These are phyloP conservation scores for Flexamia atlantica DNA, from an alignment of 2,888 invertebrate species.

Conservation along the genomic window DNA sequence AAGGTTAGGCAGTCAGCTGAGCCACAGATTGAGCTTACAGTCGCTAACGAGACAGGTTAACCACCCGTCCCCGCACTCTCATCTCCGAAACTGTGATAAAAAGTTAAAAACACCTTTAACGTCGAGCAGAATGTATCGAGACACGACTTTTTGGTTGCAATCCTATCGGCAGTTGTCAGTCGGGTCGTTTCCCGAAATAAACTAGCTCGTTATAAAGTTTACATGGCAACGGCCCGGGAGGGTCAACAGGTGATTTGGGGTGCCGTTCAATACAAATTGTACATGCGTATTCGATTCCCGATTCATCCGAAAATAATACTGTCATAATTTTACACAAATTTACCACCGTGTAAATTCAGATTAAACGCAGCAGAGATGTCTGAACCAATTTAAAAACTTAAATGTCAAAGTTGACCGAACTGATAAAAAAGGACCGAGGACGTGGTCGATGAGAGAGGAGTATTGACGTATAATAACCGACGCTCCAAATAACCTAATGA, in stretches of 20 bases:
- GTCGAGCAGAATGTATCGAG: neutral
- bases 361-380: too few relatives aligned
- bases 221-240: neutral
- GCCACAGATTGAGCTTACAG: too few relatives aligned
- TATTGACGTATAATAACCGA: too few relatives aligned
- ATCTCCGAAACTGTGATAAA: neutral
- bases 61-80: neutral
- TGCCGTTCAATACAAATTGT: neutral
- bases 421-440: too few relatives aligned
- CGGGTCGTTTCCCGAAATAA: neutral
- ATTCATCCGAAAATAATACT: neutral
- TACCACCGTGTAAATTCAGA: neutral
- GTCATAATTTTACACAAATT: neutral
- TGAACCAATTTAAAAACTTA: too few relatives aligned
- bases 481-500: too few relatives aligned
- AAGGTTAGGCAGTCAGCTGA: slow-evolving; percentile 3
- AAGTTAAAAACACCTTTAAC: neutral
- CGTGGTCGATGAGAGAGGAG: too few relatives aligned
- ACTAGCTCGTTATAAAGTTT: neutral
- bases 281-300: slow-evolving; percentile 5
- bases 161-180: neutral
- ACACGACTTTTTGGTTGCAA: neutral
- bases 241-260: slow-evolving; percentile 1
- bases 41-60: neutral
- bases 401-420: too few relatives aligned